Conservation (phyloP, 2,888 invertebrate genomes). For the Embidobia sp. region DNA sequence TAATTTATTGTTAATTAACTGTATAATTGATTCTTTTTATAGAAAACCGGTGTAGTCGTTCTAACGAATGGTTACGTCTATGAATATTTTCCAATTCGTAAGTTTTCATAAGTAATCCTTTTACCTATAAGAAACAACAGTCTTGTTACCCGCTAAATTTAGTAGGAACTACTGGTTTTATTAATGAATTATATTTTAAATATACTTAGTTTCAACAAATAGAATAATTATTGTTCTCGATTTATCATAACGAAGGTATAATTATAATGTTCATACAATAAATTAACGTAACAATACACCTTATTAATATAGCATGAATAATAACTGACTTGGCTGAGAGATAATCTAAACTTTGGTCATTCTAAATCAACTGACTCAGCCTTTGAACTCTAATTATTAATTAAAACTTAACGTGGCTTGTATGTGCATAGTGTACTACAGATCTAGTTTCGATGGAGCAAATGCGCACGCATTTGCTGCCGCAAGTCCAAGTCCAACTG, state of each 20-base stretch:
- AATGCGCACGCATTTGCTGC: conserved; percentile 71
- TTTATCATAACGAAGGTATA: conserved; percentile 20
- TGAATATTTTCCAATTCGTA: conserved; percentile 85
- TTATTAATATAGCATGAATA: conserved; percentile 55
- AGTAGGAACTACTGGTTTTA: conserved; percentile 32
- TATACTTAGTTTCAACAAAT: conserved; percentile 8
- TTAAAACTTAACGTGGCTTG: conserved; percentile 72
- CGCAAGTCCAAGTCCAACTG: conserved; percentile 71
- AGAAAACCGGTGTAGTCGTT: conserved; percentile 90
- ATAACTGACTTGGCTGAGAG: conserved; percentile 39
- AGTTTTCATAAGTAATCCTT: conserved; percentile 76
- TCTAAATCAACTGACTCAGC: conserved; percentile 44
- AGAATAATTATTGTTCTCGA: conserved; percentile 18
- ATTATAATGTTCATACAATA: too few species aligned
- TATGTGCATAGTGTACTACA: conserved; percentile 82
- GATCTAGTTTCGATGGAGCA: conserved; percentile 81
- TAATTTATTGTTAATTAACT: conserved; percentile 15
- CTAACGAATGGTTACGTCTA: conserved; percentile 88
- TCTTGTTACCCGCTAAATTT: conserved; percentile 38
- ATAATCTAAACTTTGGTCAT: too few species aligned
- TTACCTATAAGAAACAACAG: conserved; percentile 1
- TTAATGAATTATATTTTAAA: too few species aligned
- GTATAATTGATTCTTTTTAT: conserved; percentile 73
- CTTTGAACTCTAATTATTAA: conserved; percentile 62
- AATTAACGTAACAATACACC: conserved; percentile 32